Evolutionary conservation across 1,140 invertebrate species (phyloP), one percentile per base, ranked within the genome.

Genomic region (Steinernema feltiae): DNA sequence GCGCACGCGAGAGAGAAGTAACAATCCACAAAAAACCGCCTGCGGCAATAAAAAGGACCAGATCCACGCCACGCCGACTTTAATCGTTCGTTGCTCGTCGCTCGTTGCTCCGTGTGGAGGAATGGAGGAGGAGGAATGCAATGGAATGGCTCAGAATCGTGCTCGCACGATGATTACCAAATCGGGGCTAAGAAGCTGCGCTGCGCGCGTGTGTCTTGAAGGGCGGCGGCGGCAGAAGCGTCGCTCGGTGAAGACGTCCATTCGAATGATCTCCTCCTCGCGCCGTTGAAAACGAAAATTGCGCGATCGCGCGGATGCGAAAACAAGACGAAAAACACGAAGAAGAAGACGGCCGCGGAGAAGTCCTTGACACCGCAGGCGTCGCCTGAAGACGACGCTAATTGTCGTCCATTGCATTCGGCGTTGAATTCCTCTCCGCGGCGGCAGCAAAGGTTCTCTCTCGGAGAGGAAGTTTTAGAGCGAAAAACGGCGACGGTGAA

Each of bases 321-420:
- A 15, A 63, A 63, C 53, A 63, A 63, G 7, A 27, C 53, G 53
- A 63, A 63, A 63, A 63, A 63, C 53, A 27, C 24, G 53, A 63
- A 63, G 53, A 63, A 12, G 53, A 12, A 12, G 53, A 27, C 53
- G 24, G 24, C 7, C 15, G 53, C 15, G n/a, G n/a, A 63, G 53
- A 63, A 63, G 53, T 63, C 53, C 53, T 63, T 63, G 53, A 63
- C 53, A 63, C 53, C 53, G 53, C 53, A 63, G 53, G 53, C 53
- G 53, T 7, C 12, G 53, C 3, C 53, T 15, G 53, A 27, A 63
- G 53, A 63, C 53, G 53, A 63, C 53, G 53, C 53, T 63, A 63
- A 63, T 63, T 63, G 53, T 63, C 53, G 15, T 27, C n/a, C n/a
- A n/a, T n/a, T n/a, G n/a, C n/a, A n/a, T n/a, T n/a, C n/a, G n/a